Conservation (phyloP, 2,888 invertebrate genomes). For the Pyralis farinalis region DNA sequence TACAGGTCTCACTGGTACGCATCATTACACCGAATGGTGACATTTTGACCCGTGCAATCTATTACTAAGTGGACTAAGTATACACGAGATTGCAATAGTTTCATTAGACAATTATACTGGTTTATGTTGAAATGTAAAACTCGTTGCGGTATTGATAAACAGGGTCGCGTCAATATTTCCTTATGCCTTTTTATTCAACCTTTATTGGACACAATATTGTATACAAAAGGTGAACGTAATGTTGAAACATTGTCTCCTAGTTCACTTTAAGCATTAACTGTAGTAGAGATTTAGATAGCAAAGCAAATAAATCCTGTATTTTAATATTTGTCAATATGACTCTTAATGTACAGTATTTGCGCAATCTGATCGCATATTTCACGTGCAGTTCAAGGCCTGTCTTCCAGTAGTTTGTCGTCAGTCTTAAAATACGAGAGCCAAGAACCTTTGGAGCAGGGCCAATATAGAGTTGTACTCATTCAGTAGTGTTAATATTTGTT, state of each 20-base stretch:
- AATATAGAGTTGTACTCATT: constrained; percentile 32
- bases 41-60: constrained; percentile 4
- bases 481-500: constrained; percentile 8
- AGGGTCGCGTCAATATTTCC: too few relatives aligned
- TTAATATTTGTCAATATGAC: too few relatives aligned
- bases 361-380: neutral
- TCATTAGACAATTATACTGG: neutral
- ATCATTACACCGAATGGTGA: constrained; percentile 1
- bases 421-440: constrained; percentile 36
- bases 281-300: too few relatives aligned
- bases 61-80: neutral
- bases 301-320: too few relatives aligned
- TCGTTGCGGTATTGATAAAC: too few relatives aligned
- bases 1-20: neutral
- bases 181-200: too few relatives aligned
- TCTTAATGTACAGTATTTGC: too few relatives aligned
- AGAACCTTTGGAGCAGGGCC: constrained; percentile 52
- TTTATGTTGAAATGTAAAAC: too few relatives aligned
- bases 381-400: constrained; percentile 37
- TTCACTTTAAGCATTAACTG: too few relatives aligned
- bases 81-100: neutral
- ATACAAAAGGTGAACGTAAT: too few relatives aligned
- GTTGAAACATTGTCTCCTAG: too few relatives aligned
- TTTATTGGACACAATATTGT: too few relatives aligned
- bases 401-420: constrained; percentile 30